Evolutionary conservation across 2,888 invertebrate genomes (phyloP), one percentile per base, ranked within the genome.

Genomic region (Arge pagana): DNA sequence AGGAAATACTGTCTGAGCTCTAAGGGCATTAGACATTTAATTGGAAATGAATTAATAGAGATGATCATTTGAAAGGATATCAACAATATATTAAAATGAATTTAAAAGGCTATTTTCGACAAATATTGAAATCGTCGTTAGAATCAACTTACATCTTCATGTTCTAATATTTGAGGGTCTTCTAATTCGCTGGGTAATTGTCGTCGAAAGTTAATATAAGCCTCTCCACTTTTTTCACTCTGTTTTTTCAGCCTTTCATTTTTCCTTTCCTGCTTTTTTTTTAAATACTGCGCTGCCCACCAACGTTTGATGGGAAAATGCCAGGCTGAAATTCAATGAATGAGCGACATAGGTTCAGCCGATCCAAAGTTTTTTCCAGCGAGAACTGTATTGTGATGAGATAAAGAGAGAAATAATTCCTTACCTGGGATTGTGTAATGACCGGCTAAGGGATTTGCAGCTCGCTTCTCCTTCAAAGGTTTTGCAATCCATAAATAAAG

Each of bases 241-340:
- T 16, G 5, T 11, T 10, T 35, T n/a, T 23, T 8, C 4, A 19
- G 24, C 15, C 13, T 36, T 39, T 53, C 39, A 18, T 21, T 18
- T 28, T 50, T 33, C 10, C 21, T 33, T 6, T 45, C 31, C 37
- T 79, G 79, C 78, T 79, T 80, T 28, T 72, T 69, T 5, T 67
- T 71, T 2, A 81, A 74, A 1, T 74, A 75, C 58, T 71, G 77
- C 3, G 72, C 68, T 1, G 81, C 81, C 59, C 72, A 72, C 21
- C 78, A 49, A 33, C 76, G 65, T 63, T 82, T 82, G 13, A 82
- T 49, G 0, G 71, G 64, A 50, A 78, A 80, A 64, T 80, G 81
- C 82, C 82, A 82, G 52, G 76, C 82, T 82, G 60, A 16, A 62
- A 60, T 28, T 2, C 36, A 37, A 53, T 31, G 23, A 31, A 55